A percentile compares a stretch with the other conserved stretches of the same genome.
Conservation (phyloP, 2,888 invertebrate genomes). For the Ashinkailepas kermadecensis region DNA sequence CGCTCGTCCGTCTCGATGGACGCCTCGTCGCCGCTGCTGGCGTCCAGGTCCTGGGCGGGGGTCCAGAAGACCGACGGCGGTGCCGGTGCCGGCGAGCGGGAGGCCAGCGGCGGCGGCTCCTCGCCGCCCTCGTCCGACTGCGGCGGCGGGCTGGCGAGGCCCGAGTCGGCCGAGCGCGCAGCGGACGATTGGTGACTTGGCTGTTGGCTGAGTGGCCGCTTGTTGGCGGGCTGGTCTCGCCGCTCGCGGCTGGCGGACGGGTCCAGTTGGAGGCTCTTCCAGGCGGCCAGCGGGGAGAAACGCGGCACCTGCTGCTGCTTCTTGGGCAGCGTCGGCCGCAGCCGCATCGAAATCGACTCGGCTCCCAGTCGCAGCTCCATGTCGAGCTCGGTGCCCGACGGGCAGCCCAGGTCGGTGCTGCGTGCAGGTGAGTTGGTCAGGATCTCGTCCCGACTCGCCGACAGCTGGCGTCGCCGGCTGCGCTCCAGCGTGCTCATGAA, state of each 20-base stretch:
- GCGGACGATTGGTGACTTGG: conserved; percentile 23
- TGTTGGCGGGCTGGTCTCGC: conserved; percentile 21
- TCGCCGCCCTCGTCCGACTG: not conserved
- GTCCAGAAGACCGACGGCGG: conserved; percentile 54
- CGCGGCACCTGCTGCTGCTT: conserved; percentile 66
- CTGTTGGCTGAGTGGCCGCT: not conserved
- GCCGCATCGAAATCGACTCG: conserved; percentile 45
- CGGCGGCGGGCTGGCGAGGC: conserved; percentile 56
- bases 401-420: not conserved
- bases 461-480: not conserved
- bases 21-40: conserved; percentile 44
- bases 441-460: conserved; percentile 5
- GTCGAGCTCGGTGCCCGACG: not conserved
- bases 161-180: conserved; percentile 70
- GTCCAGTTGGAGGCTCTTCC: conserved; percentile 47
- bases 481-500: conserved; percentile 4
- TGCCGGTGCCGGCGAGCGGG: conserved; percentile 34
- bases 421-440: not conserved
- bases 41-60: conserved; percentile 73
- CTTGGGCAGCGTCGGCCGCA: conserved; percentile 70
- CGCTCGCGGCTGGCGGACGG: conserved; percentile 23
- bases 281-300: conserved; percentile 75
- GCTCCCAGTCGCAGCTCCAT: not conserved
- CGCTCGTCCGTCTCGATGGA: conserved; percentile 41
- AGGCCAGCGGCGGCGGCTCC: conserved; percentile 31